Evolutionary conservation across 2,888 invertebrate species (phyloP), one percentile per base, ranked within the genome.

Genomic region (Chirona hameri): DNA sequence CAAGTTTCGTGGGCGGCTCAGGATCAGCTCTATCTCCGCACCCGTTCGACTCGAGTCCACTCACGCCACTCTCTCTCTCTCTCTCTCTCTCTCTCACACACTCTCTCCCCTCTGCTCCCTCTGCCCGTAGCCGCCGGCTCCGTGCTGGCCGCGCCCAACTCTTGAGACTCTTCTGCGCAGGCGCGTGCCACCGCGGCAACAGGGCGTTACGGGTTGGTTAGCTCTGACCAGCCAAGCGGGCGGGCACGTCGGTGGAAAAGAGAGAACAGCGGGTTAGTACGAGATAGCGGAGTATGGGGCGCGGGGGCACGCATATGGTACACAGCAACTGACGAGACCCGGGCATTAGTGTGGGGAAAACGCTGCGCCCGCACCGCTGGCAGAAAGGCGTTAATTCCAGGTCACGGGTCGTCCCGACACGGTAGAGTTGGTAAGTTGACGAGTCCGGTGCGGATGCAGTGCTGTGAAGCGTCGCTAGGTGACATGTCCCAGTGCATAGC

Each of bases 121-220:
- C 57, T 18, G 57, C 15, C 57, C 57, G 15, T 24, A 4, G 24
- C 21, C 57, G 57, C 21, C 57, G 18, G 21, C 15, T 15, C 21
- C 12, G 12, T 14, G 21, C 9, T 18, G 21, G 57, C 57, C 4
- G 12, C 57, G 57, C 24, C 21, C 12, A 48, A 10, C 48, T 12
- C 9, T 48, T 12, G 48, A 12, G 14, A 18, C 57, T 57, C 57
- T 18, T 57, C 57, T n/a, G n/a, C n/a, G 18, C 72, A n/a, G 39
- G 15, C 31, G 76, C 31, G 18, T 24, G 39, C 2, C 21, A 7
- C 21, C 39, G 76, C 76, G 76, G 0, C 31, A 39, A 5, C 3
- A n/a, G 60, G 31, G 76, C 39, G 76, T 76, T 76, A 76, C 76
- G 76, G 76, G 76, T 18, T 39, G 76, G 76, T 76, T 76, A 76